phyloP scores from a whole-genome alignment of 2,888 invertebrate species.

The Nomada ferruginata region DNA sequence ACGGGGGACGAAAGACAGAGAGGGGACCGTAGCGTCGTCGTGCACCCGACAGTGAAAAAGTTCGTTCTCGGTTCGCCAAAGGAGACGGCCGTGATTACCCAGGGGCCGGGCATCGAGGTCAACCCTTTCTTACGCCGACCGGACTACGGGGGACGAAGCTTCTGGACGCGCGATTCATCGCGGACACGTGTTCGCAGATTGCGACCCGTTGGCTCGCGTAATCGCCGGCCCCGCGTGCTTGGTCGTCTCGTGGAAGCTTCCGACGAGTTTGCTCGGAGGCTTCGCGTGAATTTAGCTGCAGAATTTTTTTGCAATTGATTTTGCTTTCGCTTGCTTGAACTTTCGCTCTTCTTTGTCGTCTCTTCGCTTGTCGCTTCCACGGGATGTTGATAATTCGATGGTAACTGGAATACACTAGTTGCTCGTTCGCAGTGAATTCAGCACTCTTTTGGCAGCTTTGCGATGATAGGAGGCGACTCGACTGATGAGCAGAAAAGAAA shows the following conservation, averaged over 20 bases:
- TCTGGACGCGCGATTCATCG: constrained; percentile 32
- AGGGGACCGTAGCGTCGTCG: constrained; percentile 15
- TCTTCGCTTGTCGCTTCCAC: too few relatives aligned
- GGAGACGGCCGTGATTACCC: constrained; percentile 59
- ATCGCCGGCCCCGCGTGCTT: neutral
- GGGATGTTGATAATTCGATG: too few relatives aligned
- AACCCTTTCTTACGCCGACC: constrained; percentile 38
- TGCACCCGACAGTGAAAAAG: constrained; percentile 47
- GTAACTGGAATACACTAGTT: too few relatives aligned
- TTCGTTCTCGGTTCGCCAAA: constrained; percentile 34
- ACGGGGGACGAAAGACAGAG: neutral
- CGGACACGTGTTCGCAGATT: constrained; percentile 35
- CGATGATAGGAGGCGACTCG: too few relatives aligned
- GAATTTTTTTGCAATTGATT: too few relatives aligned
- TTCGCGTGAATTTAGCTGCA: too few relatives aligned
- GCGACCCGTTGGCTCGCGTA: neutral
- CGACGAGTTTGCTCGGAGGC: too few relatives aligned
- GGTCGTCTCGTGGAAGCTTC: neutral
- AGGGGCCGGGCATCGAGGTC: constrained; percentile 44
- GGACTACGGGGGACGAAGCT: constrained; percentile 19
- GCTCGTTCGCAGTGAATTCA: too few relatives aligned
- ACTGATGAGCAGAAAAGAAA: too few relatives aligned
- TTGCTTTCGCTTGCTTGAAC: too few relatives aligned
- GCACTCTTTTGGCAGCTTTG: too few relatives aligned
- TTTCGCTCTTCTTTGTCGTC: too few relatives aligned